phyloP scores from a whole-genome alignment of 2,797 vertebrate species.

The Peromyscus nudipes region DNA sequence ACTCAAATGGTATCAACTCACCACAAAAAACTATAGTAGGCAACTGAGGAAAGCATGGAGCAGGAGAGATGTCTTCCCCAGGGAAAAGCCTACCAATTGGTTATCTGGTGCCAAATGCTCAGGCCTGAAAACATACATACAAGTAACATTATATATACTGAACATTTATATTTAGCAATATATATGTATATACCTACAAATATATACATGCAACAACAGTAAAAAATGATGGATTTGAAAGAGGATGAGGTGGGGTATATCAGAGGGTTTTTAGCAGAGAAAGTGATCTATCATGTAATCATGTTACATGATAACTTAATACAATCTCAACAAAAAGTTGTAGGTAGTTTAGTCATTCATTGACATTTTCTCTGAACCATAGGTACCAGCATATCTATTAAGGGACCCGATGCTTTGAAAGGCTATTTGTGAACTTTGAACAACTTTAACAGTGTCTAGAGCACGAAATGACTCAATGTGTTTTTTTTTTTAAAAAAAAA shows the following conservation, averaged over 20 bases:
- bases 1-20: background rate
- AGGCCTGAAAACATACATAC: background rate
- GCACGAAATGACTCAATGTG: slow-evolving; percentile 55
- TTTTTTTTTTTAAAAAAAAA: slow-evolving; percentile 64
- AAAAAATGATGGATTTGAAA: background rate
- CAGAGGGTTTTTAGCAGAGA: background rate
- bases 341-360: slow-evolving; percentile 60
- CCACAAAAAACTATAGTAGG: background rate
- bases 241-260: background rate
- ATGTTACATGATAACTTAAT: background rate
- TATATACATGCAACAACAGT: background rate
- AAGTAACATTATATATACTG: background rate
- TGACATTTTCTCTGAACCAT: slow-evolving; percentile 67
- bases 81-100: background rate
- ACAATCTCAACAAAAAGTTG: background rate
- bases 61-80: background rate
- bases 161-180: background rate
- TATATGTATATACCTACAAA: background rate
- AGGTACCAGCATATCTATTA: background rate
- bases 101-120: background rate
- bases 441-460: slow-evolving; percentile 47
- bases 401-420: slow-evolving; percentile 11
- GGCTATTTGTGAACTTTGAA: slow-evolving; percentile 68
- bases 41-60: background rate
- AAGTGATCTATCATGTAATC: background rate